Evolutionary conservation across 2,113 vertebrate genomes (phyloP).

Genomic region (Myodes glareolus): DNA sequence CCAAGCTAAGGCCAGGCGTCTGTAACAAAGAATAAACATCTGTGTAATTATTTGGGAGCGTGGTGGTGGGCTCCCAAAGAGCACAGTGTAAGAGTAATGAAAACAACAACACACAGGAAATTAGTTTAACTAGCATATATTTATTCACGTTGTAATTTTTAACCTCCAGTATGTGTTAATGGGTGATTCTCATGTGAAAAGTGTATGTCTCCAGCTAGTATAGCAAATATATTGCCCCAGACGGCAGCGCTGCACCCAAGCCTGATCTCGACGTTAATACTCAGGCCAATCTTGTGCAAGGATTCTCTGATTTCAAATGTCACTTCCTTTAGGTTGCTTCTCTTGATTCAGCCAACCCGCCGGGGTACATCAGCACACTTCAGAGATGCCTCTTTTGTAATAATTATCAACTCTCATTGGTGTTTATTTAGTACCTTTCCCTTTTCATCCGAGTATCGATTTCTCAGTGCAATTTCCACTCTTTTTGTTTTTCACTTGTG

Average conservation of each 20-base stretch:
- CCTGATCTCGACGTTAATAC: neutral
- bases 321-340: neutral
- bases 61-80: no score
- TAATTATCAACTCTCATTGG: neutral
- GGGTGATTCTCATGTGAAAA: neutral
- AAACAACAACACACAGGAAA: neutral
- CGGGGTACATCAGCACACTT: neutral
- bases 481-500: neutral
- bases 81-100: no score
- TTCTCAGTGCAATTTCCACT: neutral
- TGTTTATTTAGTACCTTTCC: neutral
- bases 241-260: neutral
- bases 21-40: no score
- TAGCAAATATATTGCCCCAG: neutral
- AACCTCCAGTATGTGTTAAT: neutral
- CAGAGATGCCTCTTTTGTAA: neutral
- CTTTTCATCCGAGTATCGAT: neutral
- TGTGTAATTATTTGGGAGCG: no score
- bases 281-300: neutral
- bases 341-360: neutral
- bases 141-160: neutral
- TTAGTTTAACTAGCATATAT: neutral
- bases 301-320: neutral
- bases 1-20: no score
- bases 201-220: neutral